Conservation (phyloP, 1,140 invertebrate genomes). For the Planococcus citri region DNA sequence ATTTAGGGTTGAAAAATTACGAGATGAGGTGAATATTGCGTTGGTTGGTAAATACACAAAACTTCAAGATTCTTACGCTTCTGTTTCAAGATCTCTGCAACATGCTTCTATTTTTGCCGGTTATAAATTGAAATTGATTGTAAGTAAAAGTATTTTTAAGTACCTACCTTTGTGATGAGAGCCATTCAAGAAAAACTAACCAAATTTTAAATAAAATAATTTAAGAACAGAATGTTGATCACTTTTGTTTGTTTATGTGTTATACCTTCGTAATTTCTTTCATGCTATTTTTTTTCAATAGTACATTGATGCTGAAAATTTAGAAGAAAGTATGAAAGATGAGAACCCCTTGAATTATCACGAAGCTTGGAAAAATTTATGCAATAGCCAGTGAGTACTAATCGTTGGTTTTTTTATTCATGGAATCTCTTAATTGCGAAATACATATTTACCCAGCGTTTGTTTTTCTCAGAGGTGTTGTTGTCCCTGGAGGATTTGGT, state of each 20-base stretch:
- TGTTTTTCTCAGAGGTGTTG: conserved; percentile 58
- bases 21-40: conserved; percentile 75
- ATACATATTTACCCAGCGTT: background rate
- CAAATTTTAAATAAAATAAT: conserved; percentile 2
- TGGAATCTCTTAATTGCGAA: background rate
- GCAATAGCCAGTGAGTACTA: conserved; percentile 67
- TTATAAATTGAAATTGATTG: conserved; percentile 67
- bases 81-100: conserved; percentile 86
- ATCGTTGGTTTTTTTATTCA: background rate
- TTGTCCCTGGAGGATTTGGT: conserved; percentile 97
- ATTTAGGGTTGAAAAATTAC: conserved; percentile 56
- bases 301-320: conserved; percentile 81
- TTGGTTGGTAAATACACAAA: conserved; percentile 99
- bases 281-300: conserved; percentile 30
- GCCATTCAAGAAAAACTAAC: conserved; percentile 11
- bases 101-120: conserved; percentile 78
- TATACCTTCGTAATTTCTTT: too few species aligned
- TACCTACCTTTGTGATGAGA: too few species aligned
- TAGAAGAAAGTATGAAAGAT: conserved; percentile 56
- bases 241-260: too few species aligned
- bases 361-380: conserved; percentile 85
- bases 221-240: background rate
- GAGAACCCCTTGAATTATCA: conserved; percentile 59
- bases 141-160: conserved; percentile 35
- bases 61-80: conserved; percentile 90